Conservation (phyloP, 2,113 vertebrate species). For the Halcyon senegalensis region DNA sequence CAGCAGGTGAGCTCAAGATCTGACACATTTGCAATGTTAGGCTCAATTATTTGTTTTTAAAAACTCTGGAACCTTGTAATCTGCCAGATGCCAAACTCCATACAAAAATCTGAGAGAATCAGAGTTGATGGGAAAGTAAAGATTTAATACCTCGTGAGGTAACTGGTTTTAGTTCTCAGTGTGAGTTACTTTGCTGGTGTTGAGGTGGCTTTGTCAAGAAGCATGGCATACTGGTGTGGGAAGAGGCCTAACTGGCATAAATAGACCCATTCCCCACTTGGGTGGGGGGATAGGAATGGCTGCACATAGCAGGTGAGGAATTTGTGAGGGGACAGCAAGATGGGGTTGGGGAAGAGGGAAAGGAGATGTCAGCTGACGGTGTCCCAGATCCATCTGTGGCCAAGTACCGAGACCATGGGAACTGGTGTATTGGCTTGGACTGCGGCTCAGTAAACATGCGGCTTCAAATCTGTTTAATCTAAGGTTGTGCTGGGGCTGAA, state of each 20-base stretch:
- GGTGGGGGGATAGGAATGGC: not conserved
- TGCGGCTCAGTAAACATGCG: rapidly evolving
- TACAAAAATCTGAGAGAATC: not conserved
- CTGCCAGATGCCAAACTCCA: not conserved
- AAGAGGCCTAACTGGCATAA: not conserved
- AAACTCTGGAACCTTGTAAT: not conserved
- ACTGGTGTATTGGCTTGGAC: not conserved
- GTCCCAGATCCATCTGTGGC: not conserved
- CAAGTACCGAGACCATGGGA: not conserved
- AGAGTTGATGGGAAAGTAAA: not conserved
- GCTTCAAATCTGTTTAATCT: not conserved
- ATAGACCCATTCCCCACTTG: rapidly evolving
- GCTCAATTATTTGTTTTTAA: not conserved
- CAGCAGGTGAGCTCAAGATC: not conserved
- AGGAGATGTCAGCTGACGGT: not conserved
- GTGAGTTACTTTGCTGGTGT: not conserved
- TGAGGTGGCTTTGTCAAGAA: not conserved
- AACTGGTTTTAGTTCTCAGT: not conserved
- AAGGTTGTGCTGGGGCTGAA: not conserved
- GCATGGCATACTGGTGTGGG: rapidly evolving
- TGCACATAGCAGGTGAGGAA: rapidly evolving
- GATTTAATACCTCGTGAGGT: not conserved
- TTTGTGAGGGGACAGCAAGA: not conserved
- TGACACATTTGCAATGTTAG: not conserved
- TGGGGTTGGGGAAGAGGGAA: not conserved